A percentile compares a stretch with the other conserved stretches of the same genome.
phyloP scores from a whole-genome alignment of 2,888 invertebrate genomes.

The Polydesmus complanatus region DNA sequence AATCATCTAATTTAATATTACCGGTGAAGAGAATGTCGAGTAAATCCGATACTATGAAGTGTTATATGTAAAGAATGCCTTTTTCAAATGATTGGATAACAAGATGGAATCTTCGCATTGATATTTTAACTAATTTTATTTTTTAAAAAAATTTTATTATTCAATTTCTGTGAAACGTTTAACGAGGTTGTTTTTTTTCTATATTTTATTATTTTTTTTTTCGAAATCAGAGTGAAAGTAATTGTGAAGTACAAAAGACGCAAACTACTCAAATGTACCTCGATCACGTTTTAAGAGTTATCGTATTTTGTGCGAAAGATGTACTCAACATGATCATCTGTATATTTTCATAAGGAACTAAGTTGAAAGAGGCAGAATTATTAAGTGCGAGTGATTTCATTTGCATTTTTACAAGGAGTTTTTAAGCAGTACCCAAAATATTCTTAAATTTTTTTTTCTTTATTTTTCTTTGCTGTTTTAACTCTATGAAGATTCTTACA shows the following conservation, averaged over 20 bases:
- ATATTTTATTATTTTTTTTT: too few species aligned
- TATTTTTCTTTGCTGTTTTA: too few species aligned
- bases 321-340: neutral
- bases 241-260: neutral
- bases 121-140: too few species aligned
- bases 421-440: neutral
- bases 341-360: too few species aligned
- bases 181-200: too few species aligned
- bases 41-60: neutral
- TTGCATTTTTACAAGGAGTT: too few species aligned
- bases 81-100: neutral
- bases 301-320: neutral
- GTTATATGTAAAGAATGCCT: neutral
- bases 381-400: too few species aligned
- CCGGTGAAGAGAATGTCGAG: neutral
- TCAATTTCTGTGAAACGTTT: too few species aligned
- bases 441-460: neutral
- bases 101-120: too few species aligned
- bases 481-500: too few species aligned
- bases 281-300: neutral
- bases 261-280: neutral
- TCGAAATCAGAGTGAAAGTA: too few species aligned
- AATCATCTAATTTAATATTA: neutral
- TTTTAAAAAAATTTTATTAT: too few species aligned
- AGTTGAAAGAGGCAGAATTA: neutral